Base-by-base conservation (phyloP, 2,797 vertebrate species). In the Thaleichthys pacificus region DNA sequence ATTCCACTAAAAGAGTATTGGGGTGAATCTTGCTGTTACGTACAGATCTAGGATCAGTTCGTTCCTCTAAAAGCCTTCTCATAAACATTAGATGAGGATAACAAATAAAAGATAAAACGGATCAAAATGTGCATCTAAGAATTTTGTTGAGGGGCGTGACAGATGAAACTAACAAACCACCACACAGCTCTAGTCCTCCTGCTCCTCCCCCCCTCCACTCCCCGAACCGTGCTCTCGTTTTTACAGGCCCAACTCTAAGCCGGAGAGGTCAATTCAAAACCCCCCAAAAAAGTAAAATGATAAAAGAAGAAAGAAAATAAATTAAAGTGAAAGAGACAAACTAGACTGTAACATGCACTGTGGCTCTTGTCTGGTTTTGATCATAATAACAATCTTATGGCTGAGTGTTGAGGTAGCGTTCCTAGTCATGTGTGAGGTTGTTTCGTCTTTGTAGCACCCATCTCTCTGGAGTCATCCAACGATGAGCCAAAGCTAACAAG, bases 371-470 rank as follows among this genome's bases (percentile, higher is more conserved):
- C 76, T 66, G 81, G 47, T 57, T 77, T 57, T 77, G 69, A 75
- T 81, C 79, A 80, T 82, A 88, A 79, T 82, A 88, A 91, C 88
- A 92, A 92, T 92, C 91, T 90, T 92, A 89, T 89, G 87, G 88
- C 87, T 89, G 90, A 92, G 87, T 87, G 86, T 87, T 93, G 93
- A 94, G 93, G 93, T 94, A 94, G 93, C 92, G 88, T 93, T 93
- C 86, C 92, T 89, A 92, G 92, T 93, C 91, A 92, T 92, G 92
- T 93, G 90, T 87, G 85, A 92, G 91, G 90, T 92, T 80, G 86
- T 88, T 80, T 82, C 60, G 74, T 89, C 81, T 83, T 76, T 68
- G 69, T 73, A 82, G 77, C 69, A 83, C 80, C 82, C 87, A 85
- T 83, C 61, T 11, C 32, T 73, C 74, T 75, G 42, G 74, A 83